Percentiles rank a stretch among this genome's conserved stretches.
Evolutionary conservation across 2,113 vertebrate species (phyloP).

Genomic region (Pterocles orientalis): DNA sequence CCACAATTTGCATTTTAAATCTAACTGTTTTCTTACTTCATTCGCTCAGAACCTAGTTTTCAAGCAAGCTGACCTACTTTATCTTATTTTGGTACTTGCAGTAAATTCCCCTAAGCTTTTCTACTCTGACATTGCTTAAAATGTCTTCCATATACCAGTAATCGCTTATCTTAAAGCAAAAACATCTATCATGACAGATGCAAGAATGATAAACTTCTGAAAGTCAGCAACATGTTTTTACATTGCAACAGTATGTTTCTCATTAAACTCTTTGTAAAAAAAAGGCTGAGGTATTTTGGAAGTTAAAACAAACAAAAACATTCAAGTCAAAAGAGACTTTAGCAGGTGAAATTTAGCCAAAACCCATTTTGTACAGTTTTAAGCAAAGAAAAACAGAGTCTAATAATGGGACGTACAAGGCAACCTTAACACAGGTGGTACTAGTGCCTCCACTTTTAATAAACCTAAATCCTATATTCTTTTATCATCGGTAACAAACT

Average conservation of each 20-base stretch:
- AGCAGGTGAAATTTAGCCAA: background rate
- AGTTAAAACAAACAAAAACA: background rate
- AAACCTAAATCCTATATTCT: background rate
- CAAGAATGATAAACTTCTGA: background rate
- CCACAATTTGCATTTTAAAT: slow-evolving; percentile 4
- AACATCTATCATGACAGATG: background rate
- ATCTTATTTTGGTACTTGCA: slow-evolving; percentile 51
- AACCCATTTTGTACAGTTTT: background rate
- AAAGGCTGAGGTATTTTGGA: background rate
- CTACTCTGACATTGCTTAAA: background rate
- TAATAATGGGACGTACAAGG: background rate
- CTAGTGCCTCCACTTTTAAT: background rate
- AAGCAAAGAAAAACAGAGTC: background rate
- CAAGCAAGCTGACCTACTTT: slow-evolving; percentile 63
- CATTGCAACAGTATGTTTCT: background rate
- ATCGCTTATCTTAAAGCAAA: background rate
- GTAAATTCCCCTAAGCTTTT: slow-evolving; percentile 56
- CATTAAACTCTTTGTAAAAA: background rate
- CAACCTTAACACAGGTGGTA: background rate
- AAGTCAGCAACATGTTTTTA: background rate
- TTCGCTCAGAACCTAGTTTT: slow-evolving; percentile 46
- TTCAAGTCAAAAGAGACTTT: background rate
- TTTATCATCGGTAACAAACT: background rate
- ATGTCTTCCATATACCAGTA: background rate
- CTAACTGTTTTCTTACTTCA: slow-evolving; percentile 14